Evolutionary conservation across 2,113 vertebrate genomes (phyloP), one percentile per base, ranked within the genome.

Genomic region (Sakesphorus luctuosus): DNA sequence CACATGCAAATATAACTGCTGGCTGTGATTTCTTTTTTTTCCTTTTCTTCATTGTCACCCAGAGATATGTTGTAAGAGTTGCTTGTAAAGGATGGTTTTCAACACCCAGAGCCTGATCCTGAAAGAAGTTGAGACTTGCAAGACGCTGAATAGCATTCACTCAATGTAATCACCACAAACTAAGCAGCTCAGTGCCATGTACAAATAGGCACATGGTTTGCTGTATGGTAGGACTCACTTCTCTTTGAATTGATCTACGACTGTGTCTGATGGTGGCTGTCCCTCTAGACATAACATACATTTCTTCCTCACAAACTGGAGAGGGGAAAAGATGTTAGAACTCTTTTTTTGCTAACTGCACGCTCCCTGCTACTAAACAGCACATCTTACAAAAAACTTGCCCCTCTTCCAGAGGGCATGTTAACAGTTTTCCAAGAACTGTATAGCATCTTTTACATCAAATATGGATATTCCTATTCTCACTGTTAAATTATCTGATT

Each of bases 21-120:
- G 76, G 31, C 82, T 91, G n/a, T 75, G 77, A 82, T 84, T 75
- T 74, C 53, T 72, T 26, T 23, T 85, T 87, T 88, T 63, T 66
- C 53, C 94, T 92, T 82, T n/a, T 73, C 49, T 77, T 46, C 35
- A 85, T 72, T 88, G 52, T 96, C 89, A 95, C 88, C 82, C 93
- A 91, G 87, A 96, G 84, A 94, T 82, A 85, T 59, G 63, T 82
- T 89, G 77, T 78, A 95, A 94, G 90, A 97, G 94, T 55, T 88
- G 47, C 61, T 93, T 80, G 35, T 72, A 90, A 84, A 96, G 71
- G 83, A 90, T 80, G 90, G n/a, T 93, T 90, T 86, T 96, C 89
- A 96, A 79, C 66, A 85, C 43, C 75, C 17, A 18, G 40, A 83
- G 13, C 13, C 29, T 50, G 50, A 76, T 93, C n/a, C n/a, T 81